Conservation (phyloP, 2,797 vertebrate species). For the Tinamus major region DNA sequence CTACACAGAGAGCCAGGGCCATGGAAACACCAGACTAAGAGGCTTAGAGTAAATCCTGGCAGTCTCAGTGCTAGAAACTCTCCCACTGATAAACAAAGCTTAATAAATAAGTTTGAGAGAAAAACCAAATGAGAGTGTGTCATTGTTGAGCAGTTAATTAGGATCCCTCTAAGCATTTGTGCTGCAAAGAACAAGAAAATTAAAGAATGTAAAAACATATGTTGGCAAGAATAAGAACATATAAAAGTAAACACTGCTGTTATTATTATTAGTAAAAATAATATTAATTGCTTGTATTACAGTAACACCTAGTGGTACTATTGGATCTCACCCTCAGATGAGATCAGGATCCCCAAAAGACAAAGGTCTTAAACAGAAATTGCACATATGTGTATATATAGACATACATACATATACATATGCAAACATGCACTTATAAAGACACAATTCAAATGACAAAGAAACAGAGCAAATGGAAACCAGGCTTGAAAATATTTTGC, state of each 20-base stretch:
- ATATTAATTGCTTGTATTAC: slow-evolving; percentile 75
- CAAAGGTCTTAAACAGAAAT: background rate
- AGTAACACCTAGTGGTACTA: slow-evolving; percentile 73
- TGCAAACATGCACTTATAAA: fast-evolving
- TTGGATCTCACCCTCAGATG: slow-evolving; percentile 40
- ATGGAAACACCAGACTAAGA: slow-evolving; percentile 54
- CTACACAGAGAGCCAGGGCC: background rate
- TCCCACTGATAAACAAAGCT: slow-evolving; percentile 58
- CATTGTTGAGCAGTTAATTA: slow-evolving; percentile 54
- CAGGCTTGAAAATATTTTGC: background rate
- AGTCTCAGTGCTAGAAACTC: slow-evolving; percentile 52
- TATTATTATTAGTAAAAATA: slow-evolving; percentile 59
- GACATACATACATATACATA: background rate
- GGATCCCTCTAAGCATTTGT: slow-evolving; percentile 21
- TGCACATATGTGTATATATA: background rate
- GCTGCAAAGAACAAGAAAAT: slow-evolving; percentile 40
- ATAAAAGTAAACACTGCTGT: slow-evolving; percentile 43
- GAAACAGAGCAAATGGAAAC: background rate
- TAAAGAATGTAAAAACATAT: slow-evolving; percentile 8
- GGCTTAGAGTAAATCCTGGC: slow-evolving; percentile 61
- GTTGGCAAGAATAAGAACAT: slow-evolving; percentile 20
- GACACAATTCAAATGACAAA: background rate
- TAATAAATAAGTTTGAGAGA: slow-evolving; percentile 70
- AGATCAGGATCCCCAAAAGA: slow-evolving; percentile 13
- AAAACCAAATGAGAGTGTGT: slow-evolving; percentile 57